Evolutionary conservation across 2,113 vertebrate genomes (phyloP).

Genomic region (Asarcornis scutulata): DNA sequence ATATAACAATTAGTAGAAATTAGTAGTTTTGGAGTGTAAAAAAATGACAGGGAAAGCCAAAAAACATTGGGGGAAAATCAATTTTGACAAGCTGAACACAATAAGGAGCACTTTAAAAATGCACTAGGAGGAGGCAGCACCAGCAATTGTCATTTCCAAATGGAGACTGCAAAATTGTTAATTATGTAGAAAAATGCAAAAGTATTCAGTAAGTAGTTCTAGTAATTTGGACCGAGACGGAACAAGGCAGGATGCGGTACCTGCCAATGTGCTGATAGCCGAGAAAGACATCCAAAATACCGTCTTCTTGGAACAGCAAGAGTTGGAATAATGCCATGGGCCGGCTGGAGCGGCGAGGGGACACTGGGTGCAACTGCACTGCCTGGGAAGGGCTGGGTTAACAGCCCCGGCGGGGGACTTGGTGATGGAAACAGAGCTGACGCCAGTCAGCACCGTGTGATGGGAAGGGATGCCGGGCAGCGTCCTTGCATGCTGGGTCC

Average conservation of each 20-base stretch:
- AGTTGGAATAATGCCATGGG: not conserved
- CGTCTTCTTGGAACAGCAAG: not conserved
- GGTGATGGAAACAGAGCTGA: conserved; percentile 37
- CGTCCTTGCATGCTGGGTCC: not conserved
- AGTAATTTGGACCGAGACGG: not conserved
- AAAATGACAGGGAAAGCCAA: conserved; percentile 35
- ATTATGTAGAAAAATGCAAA: conserved; percentile 46
- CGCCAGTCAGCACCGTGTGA: not conserved
- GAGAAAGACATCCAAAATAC: not conserved
- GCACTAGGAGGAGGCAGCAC: not conserved
- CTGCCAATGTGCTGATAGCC: not conserved
- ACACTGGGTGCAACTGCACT: not conserved
- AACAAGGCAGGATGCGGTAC: not conserved
- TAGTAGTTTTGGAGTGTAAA: not conserved
- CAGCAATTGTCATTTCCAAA: not conserved
- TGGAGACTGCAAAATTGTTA: conserved; percentile 12
- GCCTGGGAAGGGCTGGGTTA: conserved; percentile 40
- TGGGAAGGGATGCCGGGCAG: not conserved
- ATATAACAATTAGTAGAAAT: conserved; percentile 26
- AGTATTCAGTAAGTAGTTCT: not conserved
- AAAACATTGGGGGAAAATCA: conserved; percentile 44
- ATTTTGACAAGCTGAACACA: conserved; percentile 31
- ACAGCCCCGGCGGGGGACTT: conserved; percentile 6
- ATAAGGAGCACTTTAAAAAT: conserved; percentile 12
- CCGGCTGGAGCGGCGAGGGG: not conserved